phyloP scores from a whole-genome alignment of 2,113 vertebrate species.

The Hemiscyllium ocellatum region DNA sequence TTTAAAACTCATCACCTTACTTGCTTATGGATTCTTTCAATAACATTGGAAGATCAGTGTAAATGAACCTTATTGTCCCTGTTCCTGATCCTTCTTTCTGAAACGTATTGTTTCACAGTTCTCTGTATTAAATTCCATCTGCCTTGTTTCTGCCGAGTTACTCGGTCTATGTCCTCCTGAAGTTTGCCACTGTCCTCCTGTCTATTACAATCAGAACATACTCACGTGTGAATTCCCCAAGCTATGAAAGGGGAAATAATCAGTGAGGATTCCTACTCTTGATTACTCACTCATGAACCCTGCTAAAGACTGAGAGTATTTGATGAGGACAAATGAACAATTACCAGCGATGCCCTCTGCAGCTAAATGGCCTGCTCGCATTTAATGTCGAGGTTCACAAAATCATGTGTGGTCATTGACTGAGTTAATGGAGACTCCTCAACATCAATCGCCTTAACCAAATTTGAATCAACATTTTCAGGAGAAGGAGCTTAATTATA shows the following conservation, averaged over 20 bases:
- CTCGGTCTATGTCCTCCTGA: neutral
- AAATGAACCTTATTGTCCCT: neutral
- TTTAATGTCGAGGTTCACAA: neutral
- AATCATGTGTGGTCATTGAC: neutral
- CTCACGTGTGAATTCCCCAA: neutral
- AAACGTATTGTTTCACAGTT: neutral
- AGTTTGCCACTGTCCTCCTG: neutral
- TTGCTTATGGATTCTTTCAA: neutral
- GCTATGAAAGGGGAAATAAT: neutral
- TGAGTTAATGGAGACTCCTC: neutral
- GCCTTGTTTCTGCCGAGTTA: neutral
- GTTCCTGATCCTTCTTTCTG: no score
- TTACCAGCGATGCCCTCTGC: neutral
- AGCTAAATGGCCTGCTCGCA: neutral
- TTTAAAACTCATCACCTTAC: neutral
- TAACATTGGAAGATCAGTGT: neutral
- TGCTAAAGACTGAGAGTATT: no score
- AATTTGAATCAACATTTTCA: slow-evolving; percentile 20
- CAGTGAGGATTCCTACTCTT: neutral
- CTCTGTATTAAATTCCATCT: neutral
- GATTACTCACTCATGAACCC: neutral
- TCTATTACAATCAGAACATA: neutral
- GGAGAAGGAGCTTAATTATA: neutral
- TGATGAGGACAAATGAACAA: neutral
- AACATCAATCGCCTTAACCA: neutral